Conservation (phyloP, 2,888 invertebrate genomes). For the Coremacera marginata region DNA sequence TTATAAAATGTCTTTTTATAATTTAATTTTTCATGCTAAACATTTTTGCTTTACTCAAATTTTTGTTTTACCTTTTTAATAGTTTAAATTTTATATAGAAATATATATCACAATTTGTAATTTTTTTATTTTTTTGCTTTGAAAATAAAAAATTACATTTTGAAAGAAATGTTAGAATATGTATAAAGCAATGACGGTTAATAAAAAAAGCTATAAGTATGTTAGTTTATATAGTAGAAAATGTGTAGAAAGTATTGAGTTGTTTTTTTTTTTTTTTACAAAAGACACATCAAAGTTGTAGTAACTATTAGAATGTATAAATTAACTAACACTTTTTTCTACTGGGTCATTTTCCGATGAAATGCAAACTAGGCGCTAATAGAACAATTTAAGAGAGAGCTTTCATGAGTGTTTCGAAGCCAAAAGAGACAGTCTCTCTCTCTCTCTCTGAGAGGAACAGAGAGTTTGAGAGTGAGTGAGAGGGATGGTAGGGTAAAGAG, state of each 20-base stretch:
- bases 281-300: no score
- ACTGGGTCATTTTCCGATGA: no score
- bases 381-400: not conserved
- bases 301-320: no score
- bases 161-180: conserved; percentile 14
- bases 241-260: conserved; percentile 21
- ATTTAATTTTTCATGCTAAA: conserved; percentile 8
- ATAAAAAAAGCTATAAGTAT: conserved; percentile 16
- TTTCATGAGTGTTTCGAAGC: not conserved
- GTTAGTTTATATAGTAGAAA: conserved; percentile 1
- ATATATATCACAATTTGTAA: conserved; percentile 65
- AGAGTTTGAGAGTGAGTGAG: not conserved
- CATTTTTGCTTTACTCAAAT: conserved; percentile 5
- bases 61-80: conserved; percentile 42
- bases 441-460: not conserved
- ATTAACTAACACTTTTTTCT: no score
- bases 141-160: conserved; percentile 17
- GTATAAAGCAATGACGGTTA: conserved; percentile 12
- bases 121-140: conserved; percentile 30
- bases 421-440: not conserved
- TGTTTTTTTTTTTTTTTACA: no score
- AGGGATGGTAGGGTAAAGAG: not conserved
- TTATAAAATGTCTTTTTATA: conserved; percentile 23
- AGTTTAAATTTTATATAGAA: conserved; percentile 61
- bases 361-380: no score